Evolutionary conservation across 2,113 vertebrate species (phyloP), one percentile per base, ranked within the genome.

Genomic region (Nestor notabilis): DNA sequence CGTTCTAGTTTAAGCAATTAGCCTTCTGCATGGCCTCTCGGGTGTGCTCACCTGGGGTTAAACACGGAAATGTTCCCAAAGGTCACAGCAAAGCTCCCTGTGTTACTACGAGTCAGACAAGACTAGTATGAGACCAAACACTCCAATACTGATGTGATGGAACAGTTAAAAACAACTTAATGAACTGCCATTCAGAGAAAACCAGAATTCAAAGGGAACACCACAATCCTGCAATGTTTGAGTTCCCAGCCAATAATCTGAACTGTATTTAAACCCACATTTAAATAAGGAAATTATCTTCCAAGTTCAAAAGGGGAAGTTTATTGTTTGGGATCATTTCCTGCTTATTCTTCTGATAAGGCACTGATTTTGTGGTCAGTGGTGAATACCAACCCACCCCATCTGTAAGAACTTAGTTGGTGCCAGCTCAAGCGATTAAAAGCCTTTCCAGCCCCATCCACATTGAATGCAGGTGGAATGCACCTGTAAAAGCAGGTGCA

Each of bases 1-100:
- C 2, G 1, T 4, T 6, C 2, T 0, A 24, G 7, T 18, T 60
- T 3, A 31, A 83, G 65, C 5, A 1, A 19, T 27, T 2, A 33
- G 8, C 20, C 18, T 9, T 24, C 20, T 27, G 69, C 47, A 10
- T 0, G 0, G n/a, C 17, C 15, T 21, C 31, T 2, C 9, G 31
- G 74, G 12, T 9, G 11, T 27, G 43, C n/a, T 7, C 19, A 52
- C 20, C 47, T 80, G 29, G 17, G 15, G 14, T 28, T 65, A 60
- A 68, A 7, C 0, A 12, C 17, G 7, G 39, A 31, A 6, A 15
- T 29, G 15, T 25, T 37, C 47, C n/a, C 50, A 5, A 53, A 61
- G 9, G 28, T 66, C 47, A 20, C 2, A 4, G 43, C 44, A 70
- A 58, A 79, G 10, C 11, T 75, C 56, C 37, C 84, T 44, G 46